Evolutionary conservation across 2,888 invertebrate genomes (phyloP).

Genomic region (Podabrus alpinus): DNA sequence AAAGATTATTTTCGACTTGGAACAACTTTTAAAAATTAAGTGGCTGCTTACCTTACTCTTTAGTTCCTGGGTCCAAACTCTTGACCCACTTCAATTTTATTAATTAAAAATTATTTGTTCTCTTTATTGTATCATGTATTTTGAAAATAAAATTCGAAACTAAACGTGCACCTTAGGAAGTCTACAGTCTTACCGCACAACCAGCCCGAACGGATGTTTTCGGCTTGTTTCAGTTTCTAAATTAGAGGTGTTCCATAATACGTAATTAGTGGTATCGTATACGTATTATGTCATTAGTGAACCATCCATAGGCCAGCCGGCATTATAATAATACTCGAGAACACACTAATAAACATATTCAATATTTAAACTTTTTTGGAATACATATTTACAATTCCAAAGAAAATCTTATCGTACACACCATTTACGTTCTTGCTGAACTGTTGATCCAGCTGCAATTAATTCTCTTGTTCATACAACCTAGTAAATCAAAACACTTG

Average conservation of each 20-base stretch:
- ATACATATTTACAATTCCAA: not conserved
- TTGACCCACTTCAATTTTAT: not conserved
- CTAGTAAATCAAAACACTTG: not conserved
- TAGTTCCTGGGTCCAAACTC: not conserved
- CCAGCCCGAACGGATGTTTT: not conserved
- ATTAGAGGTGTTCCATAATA: not conserved
- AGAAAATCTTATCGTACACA: not conserved
- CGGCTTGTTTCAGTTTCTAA: not conserved
- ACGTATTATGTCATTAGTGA: not conserved
- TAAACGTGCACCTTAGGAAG: not conserved
- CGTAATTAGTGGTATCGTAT: not conserved
- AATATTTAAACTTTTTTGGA: not conserved
- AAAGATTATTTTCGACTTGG: not conserved
- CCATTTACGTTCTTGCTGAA: not conserved
- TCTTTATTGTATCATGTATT: too few species aligned
- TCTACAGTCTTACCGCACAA: not conserved
- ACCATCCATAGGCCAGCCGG: not conserved
- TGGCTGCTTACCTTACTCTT: not conserved
- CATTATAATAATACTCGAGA: not conserved
- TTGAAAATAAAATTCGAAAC: not conserved
- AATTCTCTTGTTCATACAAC: not conserved
- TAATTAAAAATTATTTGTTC: not conserved
- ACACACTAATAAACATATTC: not conserved
- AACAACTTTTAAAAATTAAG: not conserved
- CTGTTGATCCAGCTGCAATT: not conserved